Evolutionary conservation across 1,140 invertebrate genomes (phyloP), one percentile per base, ranked within the genome.

Genomic region (Ceratoteleas bidentatus): DNA sequence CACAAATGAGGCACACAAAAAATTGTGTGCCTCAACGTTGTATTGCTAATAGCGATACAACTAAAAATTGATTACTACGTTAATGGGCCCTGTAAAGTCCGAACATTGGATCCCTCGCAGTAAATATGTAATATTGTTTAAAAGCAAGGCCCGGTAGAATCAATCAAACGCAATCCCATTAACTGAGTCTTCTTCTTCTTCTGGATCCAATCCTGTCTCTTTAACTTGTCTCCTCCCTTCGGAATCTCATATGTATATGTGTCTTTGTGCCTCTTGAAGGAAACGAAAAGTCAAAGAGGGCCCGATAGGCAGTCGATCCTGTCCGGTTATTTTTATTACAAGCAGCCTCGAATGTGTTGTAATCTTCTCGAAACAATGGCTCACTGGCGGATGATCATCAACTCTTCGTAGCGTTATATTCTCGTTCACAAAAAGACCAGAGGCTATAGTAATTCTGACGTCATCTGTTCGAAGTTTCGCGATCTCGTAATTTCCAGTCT

Each of bases 361-460:
- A 91, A 91, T 91, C 85, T 90, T 89, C 87, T 90, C 87, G 88
- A 91, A 88, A 91, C 90, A 91, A 91, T 91, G 87, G 87, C 83
- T 85, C 85, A 85, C 85, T 83, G 84, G 85, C 84, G 84, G 87
- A 84, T 85, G 79, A 83, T 81, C 85, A 83, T 33, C 65, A 65
- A 34, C 57, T 58, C 66, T 79, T 65, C 43, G 40, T 58, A 33
- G 47, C 75, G 32, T 68, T 49, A 52, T 43, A 65, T 64, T 47
- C 16, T 86, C 74, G 85, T 14, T 24, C 54, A 73, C 60, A 83
- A 79, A 75, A 75, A 83, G 68, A 84, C 73, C 78, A 83, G 86
- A 65, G 90, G 85, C 81, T 85, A 88, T 90, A 90, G 90, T 90
- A 87, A 88, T 87, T 85, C 81, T 87, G 86, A 89, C 85, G 84